Base-by-base conservation (phyloP, 2,113 vertebrate species). In the Meriones unguiculatus region DNA sequence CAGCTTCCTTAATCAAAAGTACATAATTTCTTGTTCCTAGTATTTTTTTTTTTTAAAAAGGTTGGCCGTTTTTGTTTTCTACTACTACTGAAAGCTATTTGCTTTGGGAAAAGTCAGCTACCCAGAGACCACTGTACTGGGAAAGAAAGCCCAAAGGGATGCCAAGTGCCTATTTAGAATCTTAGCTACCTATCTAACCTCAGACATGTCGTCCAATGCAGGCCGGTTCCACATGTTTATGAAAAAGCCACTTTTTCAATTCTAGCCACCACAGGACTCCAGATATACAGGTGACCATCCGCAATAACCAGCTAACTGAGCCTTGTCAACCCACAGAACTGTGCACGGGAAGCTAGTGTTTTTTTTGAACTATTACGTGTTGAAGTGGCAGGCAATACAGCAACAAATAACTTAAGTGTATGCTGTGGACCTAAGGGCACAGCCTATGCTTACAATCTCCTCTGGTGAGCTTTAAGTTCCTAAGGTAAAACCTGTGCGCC, bases 61-160 rank as follows among this genome's bases (percentile, higher is more conserved):
- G 64, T 35, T 85, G 54, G 4, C 38, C 70, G 5, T 24, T 50
- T 93, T 30, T 88, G 52, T 8, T 77, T 95, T 25, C 24, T 81
- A 78, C 52, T 15, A 18, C 41, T 62, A 76, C 7, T 28, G n/a
- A 62, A 89, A 62, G n/a, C 24, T 32, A 81, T 64, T 64, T 96
- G 54, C n/a, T 84, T 52, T 77, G n/a, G 70, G 89, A 94, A 89
- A 91, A 35, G 77, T 82, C n/a, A 38, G 90, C 25, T 50, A 78
- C 2, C 67, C 25, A 17, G 32, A 72, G 38, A 78, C 1, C 10
- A 78, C 18, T 18, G 54, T 8, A 57, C 18, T 75, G 24, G 38
- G 32, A 87, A 62, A 89, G 22, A 57, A 95, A 95, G 25, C 8
- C 28, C 54, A 92, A 85, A 62, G 65, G 10, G 13, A 77, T 1